Conservation (phyloP, 2,888 invertebrate species). For the Lamproptera curius region DNA sequence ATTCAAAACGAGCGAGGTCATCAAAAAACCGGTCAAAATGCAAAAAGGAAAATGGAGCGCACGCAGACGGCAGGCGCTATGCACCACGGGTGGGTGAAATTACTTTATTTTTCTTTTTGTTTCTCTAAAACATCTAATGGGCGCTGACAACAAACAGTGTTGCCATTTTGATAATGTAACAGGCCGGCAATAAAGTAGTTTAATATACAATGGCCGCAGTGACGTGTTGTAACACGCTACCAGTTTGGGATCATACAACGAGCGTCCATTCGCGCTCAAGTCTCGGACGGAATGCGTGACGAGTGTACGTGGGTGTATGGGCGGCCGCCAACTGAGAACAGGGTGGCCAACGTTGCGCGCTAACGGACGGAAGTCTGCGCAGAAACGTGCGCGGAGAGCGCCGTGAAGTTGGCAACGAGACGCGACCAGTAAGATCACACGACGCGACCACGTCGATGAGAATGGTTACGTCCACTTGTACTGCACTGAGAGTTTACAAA, state of each 20-base stretch:
- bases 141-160: no score
- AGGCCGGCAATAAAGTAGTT: no score
- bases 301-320: conserved; percentile 14
- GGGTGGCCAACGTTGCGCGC: conserved; percentile 8
- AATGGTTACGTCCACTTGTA: neutral
- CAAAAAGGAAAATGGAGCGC: no score
- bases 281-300: neutral
- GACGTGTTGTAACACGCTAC: neutral
- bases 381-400: neutral
- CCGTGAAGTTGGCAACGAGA: neutral
- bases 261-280: neutral
- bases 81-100: no score
- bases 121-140: no score
- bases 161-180: no score
- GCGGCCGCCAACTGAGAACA: conserved; percentile 18
- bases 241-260: neutral
- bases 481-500: neutral
- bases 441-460: neutral
- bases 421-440: neutral
- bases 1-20: no score
- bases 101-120: no score
- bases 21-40: no score
- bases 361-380: neutral
- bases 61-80: no score
- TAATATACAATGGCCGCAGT: no score